Evolutionary conservation across 2,888 invertebrate species (phyloP).

Genomic region (Asteroscopus sphinx): DNA sequence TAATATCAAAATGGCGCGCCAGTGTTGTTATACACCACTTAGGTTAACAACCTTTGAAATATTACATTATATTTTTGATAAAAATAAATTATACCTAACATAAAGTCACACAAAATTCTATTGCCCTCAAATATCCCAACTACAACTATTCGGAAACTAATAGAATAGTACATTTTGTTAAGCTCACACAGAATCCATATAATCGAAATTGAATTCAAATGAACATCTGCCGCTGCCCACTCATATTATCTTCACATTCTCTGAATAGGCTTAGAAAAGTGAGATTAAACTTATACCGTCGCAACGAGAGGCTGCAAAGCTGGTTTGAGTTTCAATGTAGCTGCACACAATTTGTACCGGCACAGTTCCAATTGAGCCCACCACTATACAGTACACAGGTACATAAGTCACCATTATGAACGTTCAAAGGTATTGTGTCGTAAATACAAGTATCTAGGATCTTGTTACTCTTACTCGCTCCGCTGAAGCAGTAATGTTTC

Average conservation of each 20-base stretch:
- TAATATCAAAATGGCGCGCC: conserved; percentile 1
- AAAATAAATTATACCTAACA: conserved; percentile 10
- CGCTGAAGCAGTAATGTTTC: conserved; percentile 22
- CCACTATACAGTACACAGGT: conserved; percentile 17
- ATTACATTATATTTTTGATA: conserved; percentile 3
- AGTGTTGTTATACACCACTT: conserved; percentile 12
- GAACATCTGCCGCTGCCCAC: conserved; percentile 19
- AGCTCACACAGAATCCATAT: not conserved
- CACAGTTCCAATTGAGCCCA: conserved; percentile 35
- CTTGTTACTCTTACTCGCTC: conserved; percentile 21
- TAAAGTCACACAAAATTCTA: conserved; percentile 3
- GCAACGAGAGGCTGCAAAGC: conserved; percentile 40
- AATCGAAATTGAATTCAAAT: conserved; percentile 10
- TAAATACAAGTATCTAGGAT: conserved; percentile 38
- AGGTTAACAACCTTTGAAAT: conserved; percentile 24
- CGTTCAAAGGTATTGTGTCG: conserved; percentile 33
- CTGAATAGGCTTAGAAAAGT: conserved; percentile 60
- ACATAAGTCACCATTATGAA: conserved; percentile 45
- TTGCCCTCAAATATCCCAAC: no score
- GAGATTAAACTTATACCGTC: conserved; percentile 46
- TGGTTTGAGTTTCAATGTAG: conserved; percentile 41
- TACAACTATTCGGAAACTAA: not conserved
- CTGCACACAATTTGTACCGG: conserved; percentile 30
- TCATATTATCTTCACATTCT: conserved; percentile 38
- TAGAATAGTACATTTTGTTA: no score